Base-by-base conservation (phyloP, 2,797 vertebrate species). In the Channallabes apus region DNA sequence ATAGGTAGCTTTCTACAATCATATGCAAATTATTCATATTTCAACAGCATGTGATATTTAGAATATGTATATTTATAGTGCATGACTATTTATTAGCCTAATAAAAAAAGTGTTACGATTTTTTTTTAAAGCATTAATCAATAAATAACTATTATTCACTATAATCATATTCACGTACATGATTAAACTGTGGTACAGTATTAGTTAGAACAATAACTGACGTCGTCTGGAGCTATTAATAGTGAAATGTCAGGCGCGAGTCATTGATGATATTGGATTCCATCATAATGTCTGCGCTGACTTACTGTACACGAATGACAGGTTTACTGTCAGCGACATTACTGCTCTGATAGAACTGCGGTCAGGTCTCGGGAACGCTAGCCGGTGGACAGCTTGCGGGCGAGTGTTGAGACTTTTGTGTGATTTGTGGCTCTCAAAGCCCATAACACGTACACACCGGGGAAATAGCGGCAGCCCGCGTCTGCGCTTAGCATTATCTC, bases 361-460 rank as follows among this genome's bases (percentile, higher is more conserved):
- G 20, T 46, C 38, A 46, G 29, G 5, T 61, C 58, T 78, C 20
- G 8, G 29, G 56, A 54, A 54, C n/a, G 15, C 71, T 27, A 75
- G 46, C 72, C 20, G 1, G 56, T 41, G 76, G 76, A 78, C 58
- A 78, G 29, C 56, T 35, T 38, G 56, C 9, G 56, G 38, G 32
- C 11, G 5, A 35, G 29, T 35, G 73, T 24, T 61, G 75, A 77
- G 94, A 93, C 94, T 93, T 93, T 84, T 85, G 91, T 91, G 93
- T 95, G 94, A 95, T 95, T 92, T 94, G 91, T 91, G 86, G 85
- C 89, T 77, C 56, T 77, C 75, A 14, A 56, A 59, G 58, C 90
- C n/a, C 89, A 93, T 92, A 95, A 94, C 92, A 93, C 95, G 94
- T 89, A 93, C 93, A 94, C 90, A 91, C 88, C 86, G 90, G 83